phyloP scores from a whole-genome alignment of 2,113 vertebrate species.

The Toxotes jaculatrix region DNA sequence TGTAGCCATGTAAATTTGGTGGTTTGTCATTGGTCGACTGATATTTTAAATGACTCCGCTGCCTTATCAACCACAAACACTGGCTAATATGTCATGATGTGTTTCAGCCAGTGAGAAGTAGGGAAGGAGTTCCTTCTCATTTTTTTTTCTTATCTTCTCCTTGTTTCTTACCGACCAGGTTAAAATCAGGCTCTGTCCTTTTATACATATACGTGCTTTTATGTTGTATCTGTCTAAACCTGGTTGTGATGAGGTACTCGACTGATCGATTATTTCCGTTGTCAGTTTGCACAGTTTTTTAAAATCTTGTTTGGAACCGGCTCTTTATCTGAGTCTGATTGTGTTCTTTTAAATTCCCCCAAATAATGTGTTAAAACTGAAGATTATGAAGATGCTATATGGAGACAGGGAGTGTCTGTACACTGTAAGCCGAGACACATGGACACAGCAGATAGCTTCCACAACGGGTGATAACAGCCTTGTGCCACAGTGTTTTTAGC shows the following conservation, averaged over 20 bases:
- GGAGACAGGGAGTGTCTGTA: conserved; percentile 71
- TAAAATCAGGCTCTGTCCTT: background rate
- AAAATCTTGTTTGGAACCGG: background rate
- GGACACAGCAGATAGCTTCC: conserved; percentile 69
- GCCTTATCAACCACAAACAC: background rate
- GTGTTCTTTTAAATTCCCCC: background rate
- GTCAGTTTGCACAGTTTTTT: background rate
- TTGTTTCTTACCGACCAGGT: background rate
- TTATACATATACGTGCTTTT: background rate
- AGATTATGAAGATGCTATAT: background rate
- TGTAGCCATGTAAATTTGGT: background rate
- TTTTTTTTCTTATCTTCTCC: background rate
- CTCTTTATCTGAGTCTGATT: background rate
- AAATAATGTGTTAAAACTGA: background rate
- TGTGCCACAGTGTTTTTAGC: conserved; percentile 6
- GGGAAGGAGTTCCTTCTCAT: background rate
- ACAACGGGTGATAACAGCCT: conserved; percentile 63
- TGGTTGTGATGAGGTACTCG: background rate
- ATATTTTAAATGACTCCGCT: background rate
- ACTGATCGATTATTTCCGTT: background rate
- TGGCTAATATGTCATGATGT: background rate
- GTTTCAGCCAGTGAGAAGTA: background rate
- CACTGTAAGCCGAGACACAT: conserved; percentile 55
- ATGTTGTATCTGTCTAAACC: background rate
- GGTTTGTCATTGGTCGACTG: background rate